Evolutionary conservation across 2,888 invertebrate species (phyloP), one percentile per base, ranked within the genome.

Genomic region (Hermaeophaga mercurialis): DNA sequence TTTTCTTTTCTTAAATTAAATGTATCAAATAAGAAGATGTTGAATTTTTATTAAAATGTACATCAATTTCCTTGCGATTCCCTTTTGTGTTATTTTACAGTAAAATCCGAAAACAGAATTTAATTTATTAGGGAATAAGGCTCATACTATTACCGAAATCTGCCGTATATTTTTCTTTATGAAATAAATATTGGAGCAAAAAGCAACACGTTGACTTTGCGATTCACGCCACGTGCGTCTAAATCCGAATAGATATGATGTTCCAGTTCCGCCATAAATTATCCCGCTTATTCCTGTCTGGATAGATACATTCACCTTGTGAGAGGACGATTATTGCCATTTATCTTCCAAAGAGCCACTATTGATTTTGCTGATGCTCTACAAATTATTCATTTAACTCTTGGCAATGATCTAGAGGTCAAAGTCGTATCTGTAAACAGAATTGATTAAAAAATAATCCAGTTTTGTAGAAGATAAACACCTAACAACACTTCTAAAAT

Each of bases 161-260:
- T 24, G 14, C 43, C 24, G 26, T 43, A 43, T 43, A 43, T 43
- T 43, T 12, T 43, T 26, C 43, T 43, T 43, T 43, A 24, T 24
- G 26, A 43, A 45, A 43, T 43, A 43, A 43, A 43, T 43, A 43
- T 24, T 11, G 14, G 24, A 43, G 43, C 31, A 45, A 45, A 45
- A 45, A 45, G 45, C 33, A 45, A 45, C 45, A 45, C 33, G 31
- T 45, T 45, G 45, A 15, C 31, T 45, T n/a, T 45, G 18, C 45
- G 33, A 43, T 43, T 43, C 48, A 1, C n/a, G 18, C 11, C 39
- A 26, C 48, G 48, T 28, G 22, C 38, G n/a, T 12, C 15, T 28
- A 39, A 48, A 48, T 48, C 48, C 48, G 39, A 48, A 48, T 48
- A 48, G 36, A 39, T 49, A 49, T 49, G 49, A 49, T 49, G 41